Evolutionary conservation across 2,888 invertebrate genomes (phyloP), one percentile per base, ranked within the genome.

Genomic region (Eupithecia subumbrata): DNA sequence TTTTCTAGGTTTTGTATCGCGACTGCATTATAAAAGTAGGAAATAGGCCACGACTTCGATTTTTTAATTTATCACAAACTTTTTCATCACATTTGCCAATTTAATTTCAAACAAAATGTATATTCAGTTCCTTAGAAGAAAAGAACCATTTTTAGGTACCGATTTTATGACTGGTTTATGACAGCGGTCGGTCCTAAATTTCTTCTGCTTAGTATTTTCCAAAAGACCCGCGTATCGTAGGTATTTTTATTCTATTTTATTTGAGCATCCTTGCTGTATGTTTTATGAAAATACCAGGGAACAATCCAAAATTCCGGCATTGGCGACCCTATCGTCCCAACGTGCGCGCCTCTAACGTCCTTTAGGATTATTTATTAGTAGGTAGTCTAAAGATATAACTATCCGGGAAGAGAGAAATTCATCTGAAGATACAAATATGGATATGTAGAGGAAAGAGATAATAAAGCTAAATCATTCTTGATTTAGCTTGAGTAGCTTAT

Each of bases 11-110:
- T 72, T 72, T 48, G 69, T 30, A 71, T n/a, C 83, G 84, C 85
- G 86, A 89, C 87, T 87, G 85, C 34, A 18, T 9, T 86, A 88
- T 85, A 84, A 83, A 87, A 84, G 80, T 84, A 82, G 79, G 77
- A 86, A 79, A 87, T 91, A 93, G 92, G 92, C 92, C 92, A 90
- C 90, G 87, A 87, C 88, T 89, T 91, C 88, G 86, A 87, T 89
- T 84, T 84, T 82, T 82, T 79, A 85, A 86, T 84, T 87, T 91
- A 93, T 93, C 93, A 93, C 93, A 92, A 84, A 77, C 85, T 87
- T 80, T 86, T 83, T 80, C 85, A 91, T 92, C 92, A 91, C 91
- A 91, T 87, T 85, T 82, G 78, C 78, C 78, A 78, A 78, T 79
- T 75, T 66, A 75, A 70, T 74, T 77, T 67, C 52, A 78, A 78